These are phyloP conservation scores for Panthera uncia DNA, from an alignment of 2,113 vertebrate species.

Conservation along the genomic window DNA sequence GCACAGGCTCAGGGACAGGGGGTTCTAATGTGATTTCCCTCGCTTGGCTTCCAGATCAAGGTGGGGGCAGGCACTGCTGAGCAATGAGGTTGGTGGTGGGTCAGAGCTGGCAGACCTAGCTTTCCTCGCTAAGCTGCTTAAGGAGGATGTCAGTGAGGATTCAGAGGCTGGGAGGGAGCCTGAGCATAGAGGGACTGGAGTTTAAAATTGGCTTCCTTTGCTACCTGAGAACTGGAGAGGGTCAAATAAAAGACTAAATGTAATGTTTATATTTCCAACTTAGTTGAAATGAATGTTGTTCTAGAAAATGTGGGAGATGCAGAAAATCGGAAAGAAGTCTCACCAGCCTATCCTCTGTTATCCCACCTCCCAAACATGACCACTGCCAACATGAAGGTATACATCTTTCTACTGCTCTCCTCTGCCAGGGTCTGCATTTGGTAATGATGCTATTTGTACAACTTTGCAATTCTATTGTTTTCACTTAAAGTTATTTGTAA, in stretches of 20 bases:
- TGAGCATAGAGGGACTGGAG: background rate
- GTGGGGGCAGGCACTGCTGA: background rate
- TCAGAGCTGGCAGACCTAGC: background rate
- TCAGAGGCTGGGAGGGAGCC: background rate
- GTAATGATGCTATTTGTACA: background rate
- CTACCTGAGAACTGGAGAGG: conserved; percentile 15
- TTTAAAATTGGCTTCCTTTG: conserved; percentile 34
- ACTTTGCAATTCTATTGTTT: background rate
- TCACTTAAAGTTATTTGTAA: background rate
- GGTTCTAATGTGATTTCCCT: conserved; percentile 15
- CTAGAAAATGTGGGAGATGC: background rate
- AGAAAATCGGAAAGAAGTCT: conserved; percentile 16
- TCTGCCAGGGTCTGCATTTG: background rate
- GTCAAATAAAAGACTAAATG: conserved; percentile 30
- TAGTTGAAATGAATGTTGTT: conserved; percentile 43
- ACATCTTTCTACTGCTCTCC: background rate
- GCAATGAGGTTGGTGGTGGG: background rate
- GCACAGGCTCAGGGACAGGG: background rate
- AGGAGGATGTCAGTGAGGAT: conserved; percentile 31
- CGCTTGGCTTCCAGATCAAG: background rate
- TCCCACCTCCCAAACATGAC: background rate
- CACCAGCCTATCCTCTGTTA: background rate
- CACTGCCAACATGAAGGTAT: background rate
- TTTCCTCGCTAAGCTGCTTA: conserved; percentile 45
- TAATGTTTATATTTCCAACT: conserved; percentile 34